Evolutionary conservation across 2,797 vertebrate species (phyloP).

Genomic region (Anguilla marmorata): DNA sequence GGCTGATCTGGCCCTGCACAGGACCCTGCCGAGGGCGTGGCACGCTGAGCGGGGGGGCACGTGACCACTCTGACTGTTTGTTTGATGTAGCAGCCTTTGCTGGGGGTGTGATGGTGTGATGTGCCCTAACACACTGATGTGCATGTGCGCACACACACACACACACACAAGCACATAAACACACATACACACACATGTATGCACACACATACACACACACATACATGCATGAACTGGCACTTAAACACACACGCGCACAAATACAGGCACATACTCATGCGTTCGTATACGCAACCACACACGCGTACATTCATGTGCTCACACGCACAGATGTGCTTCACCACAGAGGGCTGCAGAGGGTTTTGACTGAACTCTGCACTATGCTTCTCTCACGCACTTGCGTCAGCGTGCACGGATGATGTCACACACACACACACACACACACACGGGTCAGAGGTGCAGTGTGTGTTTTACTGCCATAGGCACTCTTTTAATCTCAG

Average conservation of each 20-base stretch:
- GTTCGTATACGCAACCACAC: background rate
- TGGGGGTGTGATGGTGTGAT: background rate
- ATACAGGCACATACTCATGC: background rate
- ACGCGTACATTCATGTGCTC: background rate
- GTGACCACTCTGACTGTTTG: constrained; percentile 10
- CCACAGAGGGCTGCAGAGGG: background rate
- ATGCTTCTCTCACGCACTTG: background rate
- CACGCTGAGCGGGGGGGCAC: constrained; percentile 47
- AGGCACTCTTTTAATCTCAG: background rate
- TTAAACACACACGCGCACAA: background rate
- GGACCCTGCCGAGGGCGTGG: constrained; percentile 51
- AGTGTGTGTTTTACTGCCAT: background rate
- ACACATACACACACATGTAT: constrained; percentile 31
- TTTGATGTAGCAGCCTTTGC: constrained; percentile 3
- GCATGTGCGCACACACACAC: background rate
- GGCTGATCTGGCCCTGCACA: constrained; percentile 61
- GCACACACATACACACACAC: too few relatives aligned
- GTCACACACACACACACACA: background rate
- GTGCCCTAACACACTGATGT: constrained; percentile 1
- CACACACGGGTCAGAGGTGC: background rate
- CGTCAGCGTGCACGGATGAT: background rate
- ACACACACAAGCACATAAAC: too few relatives aligned
- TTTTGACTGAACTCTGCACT: background rate
- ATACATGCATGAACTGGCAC: background rate
- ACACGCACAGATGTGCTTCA: background rate